Conservation (phyloP, 2,113 vertebrate species). For the Pithys albifrons region DNA sequence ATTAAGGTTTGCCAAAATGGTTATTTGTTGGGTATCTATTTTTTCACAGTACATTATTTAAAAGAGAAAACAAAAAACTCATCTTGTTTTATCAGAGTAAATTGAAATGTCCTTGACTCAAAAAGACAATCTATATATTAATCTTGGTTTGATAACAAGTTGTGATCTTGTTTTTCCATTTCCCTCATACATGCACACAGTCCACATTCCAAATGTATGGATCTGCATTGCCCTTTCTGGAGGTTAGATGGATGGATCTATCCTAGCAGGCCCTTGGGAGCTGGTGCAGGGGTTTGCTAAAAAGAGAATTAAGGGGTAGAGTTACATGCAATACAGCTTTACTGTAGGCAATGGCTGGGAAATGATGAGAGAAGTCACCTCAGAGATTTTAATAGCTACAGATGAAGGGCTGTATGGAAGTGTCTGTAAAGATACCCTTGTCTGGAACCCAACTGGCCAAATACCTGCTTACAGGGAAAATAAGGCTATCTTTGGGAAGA, state of each 20-base stretch:
- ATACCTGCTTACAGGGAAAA: neutral
- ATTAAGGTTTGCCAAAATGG: conserved; percentile 21
- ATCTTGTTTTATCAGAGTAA: neutral
- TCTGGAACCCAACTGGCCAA: neutral
- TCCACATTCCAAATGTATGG: neutral
- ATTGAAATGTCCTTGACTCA: conserved; percentile 9
- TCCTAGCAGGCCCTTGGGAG: neutral
- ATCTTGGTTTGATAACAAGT: neutral
- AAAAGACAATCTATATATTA: neutral
- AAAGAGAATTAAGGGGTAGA: neutral
- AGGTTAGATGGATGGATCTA: neutral
- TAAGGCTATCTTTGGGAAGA: neutral
- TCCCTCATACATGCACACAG: neutral
- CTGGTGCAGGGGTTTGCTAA: neutral
- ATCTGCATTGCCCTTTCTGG: neutral
- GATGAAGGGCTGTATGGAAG: neutral
- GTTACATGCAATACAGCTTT: neutral
- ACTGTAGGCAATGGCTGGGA: neutral
- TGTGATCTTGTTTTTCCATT: neutral
- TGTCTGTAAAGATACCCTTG: neutral
- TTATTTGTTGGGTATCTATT: conserved; percentile 34
- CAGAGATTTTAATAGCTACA: neutral
- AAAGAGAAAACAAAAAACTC: neutral
- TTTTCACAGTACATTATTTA: conserved; percentile 4
- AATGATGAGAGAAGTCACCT: neutral